Conservation (phyloP, 1,140 invertebrate genomes). For the Diprion similis region DNA sequence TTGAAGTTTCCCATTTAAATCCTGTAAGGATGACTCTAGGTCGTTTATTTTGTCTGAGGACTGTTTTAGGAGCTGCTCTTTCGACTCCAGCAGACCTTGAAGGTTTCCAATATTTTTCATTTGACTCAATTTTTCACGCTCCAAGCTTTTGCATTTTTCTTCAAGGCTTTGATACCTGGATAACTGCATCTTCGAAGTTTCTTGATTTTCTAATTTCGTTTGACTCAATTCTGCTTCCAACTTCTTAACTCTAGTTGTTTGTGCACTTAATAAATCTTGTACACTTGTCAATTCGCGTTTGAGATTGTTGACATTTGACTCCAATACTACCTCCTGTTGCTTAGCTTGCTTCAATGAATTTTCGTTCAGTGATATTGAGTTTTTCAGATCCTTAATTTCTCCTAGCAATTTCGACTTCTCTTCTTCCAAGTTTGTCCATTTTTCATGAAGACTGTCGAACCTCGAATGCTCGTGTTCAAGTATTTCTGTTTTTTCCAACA, state of each 20-base stretch:
- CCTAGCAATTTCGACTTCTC: neutral
- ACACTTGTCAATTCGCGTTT: neutral
- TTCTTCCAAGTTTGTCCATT: neutral
- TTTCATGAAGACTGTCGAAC: neutral
- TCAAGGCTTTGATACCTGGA: conserved; percentile 21
- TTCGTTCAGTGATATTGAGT: neutral
- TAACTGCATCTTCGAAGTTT: conserved; percentile 28
- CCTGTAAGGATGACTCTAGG: neutral
- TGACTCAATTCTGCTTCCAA: neutral
- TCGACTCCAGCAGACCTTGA: neutral
- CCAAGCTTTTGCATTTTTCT: neutral
- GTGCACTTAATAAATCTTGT: neutral
- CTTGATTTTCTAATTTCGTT: conserved; percentile 10
- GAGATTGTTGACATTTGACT: neutral
- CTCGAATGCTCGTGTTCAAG: too few relatives aligned
- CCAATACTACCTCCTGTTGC: neutral
- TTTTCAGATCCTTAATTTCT: neutral
- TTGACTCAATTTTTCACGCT: conserved; percentile 4
- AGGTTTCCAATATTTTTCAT: conserved; percentile 1
- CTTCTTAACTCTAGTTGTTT: neutral
- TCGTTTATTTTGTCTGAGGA: neutral
- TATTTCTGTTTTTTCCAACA: neutral
- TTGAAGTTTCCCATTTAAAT: neutral
- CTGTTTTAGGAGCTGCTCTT: conserved; percentile 10
- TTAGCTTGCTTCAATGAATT: neutral